Evolutionary conservation across 2,888 invertebrate species (phyloP).

Genomic region (Athripsodes cinereus): DNA sequence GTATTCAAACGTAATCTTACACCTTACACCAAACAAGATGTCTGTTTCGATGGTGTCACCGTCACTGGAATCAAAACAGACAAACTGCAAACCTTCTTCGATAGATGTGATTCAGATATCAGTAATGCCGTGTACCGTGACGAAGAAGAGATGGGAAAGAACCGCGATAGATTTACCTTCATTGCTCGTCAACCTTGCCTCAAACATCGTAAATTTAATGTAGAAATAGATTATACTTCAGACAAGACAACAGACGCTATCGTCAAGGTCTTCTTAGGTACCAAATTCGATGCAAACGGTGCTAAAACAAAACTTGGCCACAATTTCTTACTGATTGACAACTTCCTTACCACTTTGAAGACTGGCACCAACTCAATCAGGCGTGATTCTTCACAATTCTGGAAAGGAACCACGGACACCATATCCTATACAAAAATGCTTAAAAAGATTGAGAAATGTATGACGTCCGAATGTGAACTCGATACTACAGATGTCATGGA

Average conservation of each 20-base stretch:
- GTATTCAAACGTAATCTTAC: conserved; percentile 55
- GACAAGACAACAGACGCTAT: conserved; percentile 53
- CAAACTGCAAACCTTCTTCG: conserved; percentile 63
- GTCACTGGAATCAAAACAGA: conserved; percentile 58
- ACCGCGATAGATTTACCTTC: conserved; percentile 45
- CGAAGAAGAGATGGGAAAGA: conserved; percentile 44
- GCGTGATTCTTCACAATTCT: conserved; percentile 54
- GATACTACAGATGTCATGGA: conserved; percentile 47
- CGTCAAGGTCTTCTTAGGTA: conserved; percentile 63
- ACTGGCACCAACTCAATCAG: conserved; percentile 46
- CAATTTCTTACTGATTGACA: conserved; percentile 56
- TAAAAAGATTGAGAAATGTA: conserved; percentile 44
- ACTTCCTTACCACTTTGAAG: conserved; percentile 45
- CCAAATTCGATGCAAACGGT: conserved; percentile 54
- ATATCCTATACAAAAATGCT: conserved; percentile 40
- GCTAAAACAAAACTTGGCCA: conserved; percentile 44
- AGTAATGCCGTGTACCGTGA: conserved; percentile 53
- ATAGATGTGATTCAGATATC: conserved; percentile 59
- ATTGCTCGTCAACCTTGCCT: conserved; percentile 57
- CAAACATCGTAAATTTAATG: conserved; percentile 58
- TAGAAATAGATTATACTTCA: conserved; percentile 51
- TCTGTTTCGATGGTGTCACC: conserved; percentile 57
- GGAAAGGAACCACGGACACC: conserved; percentile 51
- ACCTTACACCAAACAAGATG: conserved; percentile 58
- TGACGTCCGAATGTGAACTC: conserved; percentile 44